Percentiles rank a stretch among this genome's conserved stretches.
Evolutionary conservation across 2,888 invertebrate genomes (phyloP).

Genomic region (Diplazon laetatorius): DNA sequence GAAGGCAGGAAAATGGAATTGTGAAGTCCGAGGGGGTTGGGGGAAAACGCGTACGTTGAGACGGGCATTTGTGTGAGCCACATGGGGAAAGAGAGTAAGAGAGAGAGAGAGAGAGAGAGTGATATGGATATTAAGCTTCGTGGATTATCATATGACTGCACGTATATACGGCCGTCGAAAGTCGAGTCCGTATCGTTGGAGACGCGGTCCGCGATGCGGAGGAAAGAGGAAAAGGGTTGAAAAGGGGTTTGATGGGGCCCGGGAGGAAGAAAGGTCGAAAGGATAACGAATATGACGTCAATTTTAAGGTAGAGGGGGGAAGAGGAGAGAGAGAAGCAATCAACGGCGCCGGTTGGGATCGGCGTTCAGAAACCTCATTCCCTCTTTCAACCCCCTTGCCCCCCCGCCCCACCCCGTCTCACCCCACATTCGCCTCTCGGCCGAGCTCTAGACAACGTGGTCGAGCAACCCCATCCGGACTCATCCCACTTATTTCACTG

Average conservation of each 20-base stretch:
- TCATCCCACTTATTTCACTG: conserved; percentile 58
- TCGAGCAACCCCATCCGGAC: no score
- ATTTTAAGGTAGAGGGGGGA: conserved; percentile 79
- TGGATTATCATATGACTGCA: conserved; percentile 58
- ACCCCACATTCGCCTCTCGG: no score
- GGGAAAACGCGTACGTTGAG: not conserved
- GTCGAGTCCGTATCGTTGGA: conserved; percentile 55
- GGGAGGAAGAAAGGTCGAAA: conserved; percentile 80
- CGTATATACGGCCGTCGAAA: conserved; percentile 45
- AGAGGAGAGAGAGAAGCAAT: conserved; percentile 79
- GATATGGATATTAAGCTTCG: conserved; percentile 44
- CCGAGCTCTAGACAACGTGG: no score
- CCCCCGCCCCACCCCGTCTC: no score
- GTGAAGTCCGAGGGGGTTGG: conserved; percentile 33
- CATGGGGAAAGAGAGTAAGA: conserved; percentile 50
- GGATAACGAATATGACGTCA: conserved; percentile 82
- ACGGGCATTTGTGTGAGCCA: conserved; percentile 1
- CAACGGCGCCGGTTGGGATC: conserved; percentile 75
- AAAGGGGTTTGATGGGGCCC: conserved; percentile 63
- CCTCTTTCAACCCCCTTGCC: conserved; percentile 62
- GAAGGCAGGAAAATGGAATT: conserved; percentile 41
- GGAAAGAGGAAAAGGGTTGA: conserved; percentile 50
- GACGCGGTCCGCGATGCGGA: conserved; percentile 36
- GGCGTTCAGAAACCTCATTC: conserved; percentile 61
- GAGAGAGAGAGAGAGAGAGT: no score